These are phyloP conservation scores for Sebastes schlegelii DNA, from an alignment of 2,113 vertebrate species.

Conservation along the genomic window DNA sequence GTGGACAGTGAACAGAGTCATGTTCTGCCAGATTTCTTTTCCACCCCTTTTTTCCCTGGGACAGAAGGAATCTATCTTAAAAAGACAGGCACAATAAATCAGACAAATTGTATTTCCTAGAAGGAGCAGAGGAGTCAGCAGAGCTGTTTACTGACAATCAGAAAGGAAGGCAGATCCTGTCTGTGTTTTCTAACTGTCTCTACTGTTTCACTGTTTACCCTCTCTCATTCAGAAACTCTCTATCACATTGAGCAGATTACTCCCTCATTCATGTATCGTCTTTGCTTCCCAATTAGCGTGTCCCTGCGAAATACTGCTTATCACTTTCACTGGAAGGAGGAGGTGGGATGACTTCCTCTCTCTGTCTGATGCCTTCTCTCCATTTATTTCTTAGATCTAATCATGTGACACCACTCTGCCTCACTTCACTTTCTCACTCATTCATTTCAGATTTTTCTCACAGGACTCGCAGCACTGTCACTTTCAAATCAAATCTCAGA, in stretches of 20 bases:
- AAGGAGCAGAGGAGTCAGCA: slow-evolving; percentile 57
- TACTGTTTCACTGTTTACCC: not conserved
- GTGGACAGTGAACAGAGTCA: not conserved
- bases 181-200: slow-evolving; percentile 6
- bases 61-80: slow-evolving; percentile 34
- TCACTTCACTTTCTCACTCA: not conserved
- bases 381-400: not conserved
- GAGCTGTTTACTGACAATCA: slow-evolving; percentile 39
- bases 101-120: slow-evolving; percentile 62
- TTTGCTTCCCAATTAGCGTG: not conserved
- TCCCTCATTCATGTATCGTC: not conserved
- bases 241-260: not conserved
- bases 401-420: not conserved
- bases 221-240: slow-evolving; percentile 13
- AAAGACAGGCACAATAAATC: slow-evolving; percentile 60
- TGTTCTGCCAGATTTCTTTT: slow-evolving; percentile 43
- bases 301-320: not conserved
- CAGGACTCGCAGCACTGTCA: not conserved
- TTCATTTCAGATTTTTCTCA: not conserved
- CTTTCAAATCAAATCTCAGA: not conserved
- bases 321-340: slow-evolving; percentile 9
- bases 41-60: slow-evolving; percentile 3
- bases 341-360: not conserved
- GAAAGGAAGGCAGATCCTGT: slow-evolving; percentile 13
- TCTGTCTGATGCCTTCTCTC: not conserved